A percentile compares a stretch with the other conserved stretches of the same genome.
Conservation (phyloP, 2,797 vertebrate genomes). For the Sternotherus odoratus region DNA sequence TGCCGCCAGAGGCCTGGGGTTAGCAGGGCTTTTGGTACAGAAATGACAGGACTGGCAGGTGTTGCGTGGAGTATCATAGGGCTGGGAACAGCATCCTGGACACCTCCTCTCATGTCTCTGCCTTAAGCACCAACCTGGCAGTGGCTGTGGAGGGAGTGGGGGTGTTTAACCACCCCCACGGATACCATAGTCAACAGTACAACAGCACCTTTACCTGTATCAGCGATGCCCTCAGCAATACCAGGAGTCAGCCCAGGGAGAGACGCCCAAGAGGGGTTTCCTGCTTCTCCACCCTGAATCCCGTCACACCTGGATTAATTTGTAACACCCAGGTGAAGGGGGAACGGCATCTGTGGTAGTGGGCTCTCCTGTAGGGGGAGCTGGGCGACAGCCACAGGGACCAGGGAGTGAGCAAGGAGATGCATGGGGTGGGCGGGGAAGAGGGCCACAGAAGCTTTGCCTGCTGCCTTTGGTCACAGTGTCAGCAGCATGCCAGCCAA, state of each 20-base stretch:
- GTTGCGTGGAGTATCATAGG: not conserved
- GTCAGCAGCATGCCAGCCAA: not conserved
- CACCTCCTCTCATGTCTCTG: not conserved
- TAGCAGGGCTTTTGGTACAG: not conserved
- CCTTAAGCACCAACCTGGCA: not conserved
- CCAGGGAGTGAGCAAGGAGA: too few relatives aligned
- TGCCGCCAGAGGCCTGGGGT: rapidly evolving
- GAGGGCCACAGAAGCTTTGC: too few relatives aligned
- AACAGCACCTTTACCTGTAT: not conserved
- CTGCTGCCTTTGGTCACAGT: not conserved
- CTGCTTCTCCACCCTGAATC: not conserved
- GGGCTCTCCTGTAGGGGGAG: not conserved
- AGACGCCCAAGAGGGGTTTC: not conserved
- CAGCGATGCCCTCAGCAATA: not conserved
- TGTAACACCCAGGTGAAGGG: not conserved
- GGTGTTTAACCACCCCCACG: not conserved
- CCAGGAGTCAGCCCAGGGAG: not conserved
- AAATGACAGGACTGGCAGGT: too few relatives aligned
- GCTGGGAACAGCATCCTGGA: not conserved
- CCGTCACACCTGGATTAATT: not conserved
- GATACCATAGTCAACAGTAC: not conserved
- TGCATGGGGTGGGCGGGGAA: not conserved
- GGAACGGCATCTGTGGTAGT: not conserved
- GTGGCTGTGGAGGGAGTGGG: not conserved
- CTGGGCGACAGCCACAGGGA: not conserved